These are phyloP conservation scores for Peromyscus eremicus DNA, from an alignment of 2,797 vertebrate genomes.

Conservation along the genomic window DNA sequence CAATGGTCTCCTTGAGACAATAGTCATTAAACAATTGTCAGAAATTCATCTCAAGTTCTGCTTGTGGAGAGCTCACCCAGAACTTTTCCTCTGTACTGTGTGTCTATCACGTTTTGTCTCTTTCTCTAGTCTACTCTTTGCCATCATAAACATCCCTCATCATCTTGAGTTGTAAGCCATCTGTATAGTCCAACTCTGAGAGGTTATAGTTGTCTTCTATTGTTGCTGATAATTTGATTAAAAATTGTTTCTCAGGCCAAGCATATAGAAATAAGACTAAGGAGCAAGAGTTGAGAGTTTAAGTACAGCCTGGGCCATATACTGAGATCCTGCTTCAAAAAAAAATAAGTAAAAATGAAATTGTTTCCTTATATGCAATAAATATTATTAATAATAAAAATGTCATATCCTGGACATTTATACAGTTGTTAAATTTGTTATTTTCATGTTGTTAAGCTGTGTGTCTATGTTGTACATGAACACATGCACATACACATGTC, in stretches of 20 bases:
- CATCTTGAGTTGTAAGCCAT: neutral
- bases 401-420: neutral
- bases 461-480: neutral
- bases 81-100: neutral
- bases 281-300: neutral
- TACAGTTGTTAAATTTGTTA: neutral
- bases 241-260: neutral
- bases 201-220: neutral
- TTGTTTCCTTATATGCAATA: neutral
- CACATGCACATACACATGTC: neutral
- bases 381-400: neutral
- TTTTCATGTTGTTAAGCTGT: neutral
- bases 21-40: neutral
- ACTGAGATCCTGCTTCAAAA: neutral
- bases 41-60: neutral
- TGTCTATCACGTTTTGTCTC: too few relatives aligned
- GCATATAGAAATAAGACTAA: neutral
- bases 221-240: neutral
- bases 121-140: fast-evolving
- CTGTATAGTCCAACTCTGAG: neutral
- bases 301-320: neutral
- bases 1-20: neutral
- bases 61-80: neutral
- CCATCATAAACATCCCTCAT: neutral
- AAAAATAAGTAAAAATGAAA: neutral